Conservation (phyloP, 2,113 vertebrate genomes). For the Cranoglanis bouderius region DNA sequence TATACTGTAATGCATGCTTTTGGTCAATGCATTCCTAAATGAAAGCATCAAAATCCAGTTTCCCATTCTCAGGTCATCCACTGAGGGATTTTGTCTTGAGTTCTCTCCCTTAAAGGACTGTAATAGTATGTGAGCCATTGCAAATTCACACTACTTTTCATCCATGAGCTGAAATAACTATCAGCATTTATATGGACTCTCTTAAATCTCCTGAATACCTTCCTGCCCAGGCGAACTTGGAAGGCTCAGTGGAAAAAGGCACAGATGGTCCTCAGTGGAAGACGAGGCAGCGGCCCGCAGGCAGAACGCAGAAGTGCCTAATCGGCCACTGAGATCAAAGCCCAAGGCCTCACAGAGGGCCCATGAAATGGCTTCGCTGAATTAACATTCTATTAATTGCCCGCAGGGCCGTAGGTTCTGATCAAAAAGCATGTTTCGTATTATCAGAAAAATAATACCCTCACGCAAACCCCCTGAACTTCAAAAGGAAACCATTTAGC, state of each 20-base stretch:
- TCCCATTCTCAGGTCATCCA: slow-evolving; percentile 52
- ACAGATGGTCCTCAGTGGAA: slow-evolving; percentile 61
- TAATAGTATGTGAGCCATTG: slow-evolving; percentile 65
- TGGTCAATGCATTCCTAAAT: slow-evolving; percentile 30
- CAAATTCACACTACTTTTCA: slow-evolving; percentile 68
- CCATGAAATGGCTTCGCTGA: slow-evolving; percentile 67
- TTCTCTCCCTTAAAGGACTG: slow-evolving; percentile 49
- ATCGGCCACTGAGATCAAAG: slow-evolving; percentile 74
- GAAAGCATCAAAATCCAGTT: slow-evolving; percentile 46
- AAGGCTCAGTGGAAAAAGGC: slow-evolving; percentile 73
- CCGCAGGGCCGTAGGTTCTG: slow-evolving; percentile 57
- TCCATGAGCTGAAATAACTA: slow-evolving; percentile 74
- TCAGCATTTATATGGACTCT: slow-evolving; percentile 72
- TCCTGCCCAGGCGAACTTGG: slow-evolving; percentile 75
- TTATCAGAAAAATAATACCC: slow-evolving; percentile 72
- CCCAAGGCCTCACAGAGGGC: slow-evolving; percentile 62
- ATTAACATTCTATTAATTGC: slow-evolving; percentile 74
- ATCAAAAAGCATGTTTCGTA: slow-evolving; percentile 71
- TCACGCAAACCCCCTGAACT: slow-evolving; percentile 61
- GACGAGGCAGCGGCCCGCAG: slow-evolving; percentile 62
- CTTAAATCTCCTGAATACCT: slow-evolving; percentile 77
- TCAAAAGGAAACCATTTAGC: slow-evolving; percentile 69
- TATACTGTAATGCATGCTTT: neutral
- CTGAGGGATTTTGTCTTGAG: neutral
- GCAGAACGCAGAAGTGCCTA: slow-evolving; percentile 61